Percentiles rank a stretch among this genome's conserved stretches.
These are phyloP conservation scores for Chydorus sphaericus DNA, from an alignment of 2,888 invertebrate genomes.

Conservation along the genomic window DNA sequence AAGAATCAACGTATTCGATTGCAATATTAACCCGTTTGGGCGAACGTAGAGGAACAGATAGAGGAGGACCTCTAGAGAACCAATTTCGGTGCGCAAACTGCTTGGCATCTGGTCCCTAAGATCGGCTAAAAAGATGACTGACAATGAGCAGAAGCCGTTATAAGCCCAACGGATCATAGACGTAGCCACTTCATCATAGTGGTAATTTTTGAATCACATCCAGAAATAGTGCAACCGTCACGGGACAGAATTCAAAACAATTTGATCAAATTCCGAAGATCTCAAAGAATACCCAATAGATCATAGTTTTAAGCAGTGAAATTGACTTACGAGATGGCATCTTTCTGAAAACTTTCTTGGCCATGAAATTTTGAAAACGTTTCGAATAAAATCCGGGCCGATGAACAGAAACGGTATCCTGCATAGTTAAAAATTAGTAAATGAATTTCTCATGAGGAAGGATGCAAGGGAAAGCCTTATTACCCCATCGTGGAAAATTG, in stretches of 20 bases:
- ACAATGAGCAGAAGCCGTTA: too few species aligned
- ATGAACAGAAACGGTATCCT: constrained; percentile 99
- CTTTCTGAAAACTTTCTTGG: constrained; percentile 91
- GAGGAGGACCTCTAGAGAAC: constrained; percentile 36
- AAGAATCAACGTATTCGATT: background rate
- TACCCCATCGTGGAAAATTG: constrained; percentile 94
- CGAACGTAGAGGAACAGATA: constrained; percentile 73
- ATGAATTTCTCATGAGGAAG: too few species aligned
- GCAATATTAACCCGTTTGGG: constrained; percentile 34
- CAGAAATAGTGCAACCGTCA: constrained; percentile 15
- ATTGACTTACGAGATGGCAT: constrained; percentile 98
- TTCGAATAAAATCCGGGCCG: constrained; percentile 96
- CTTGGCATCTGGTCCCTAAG: constrained; percentile 42
- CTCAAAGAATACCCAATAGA: too few species aligned
- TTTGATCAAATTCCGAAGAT: too few species aligned
- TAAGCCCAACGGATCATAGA: background rate
- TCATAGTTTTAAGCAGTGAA: too few species aligned
- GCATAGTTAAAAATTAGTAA: constrained; percentile 28
- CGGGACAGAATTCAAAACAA: too few species aligned
- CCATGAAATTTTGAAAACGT: constrained; percentile 95
- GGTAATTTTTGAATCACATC: constrained; percentile 16
- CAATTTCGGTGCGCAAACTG: constrained; percentile 4
- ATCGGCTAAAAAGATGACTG: constrained; percentile 47
- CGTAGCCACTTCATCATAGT: constrained; percentile 24
- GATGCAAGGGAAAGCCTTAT: too few species aligned